Evolutionary conservation across 2,888 invertebrate genomes (phyloP), one percentile per base, ranked within the genome.

Genomic region (Oligia fasciuncula): DNA sequence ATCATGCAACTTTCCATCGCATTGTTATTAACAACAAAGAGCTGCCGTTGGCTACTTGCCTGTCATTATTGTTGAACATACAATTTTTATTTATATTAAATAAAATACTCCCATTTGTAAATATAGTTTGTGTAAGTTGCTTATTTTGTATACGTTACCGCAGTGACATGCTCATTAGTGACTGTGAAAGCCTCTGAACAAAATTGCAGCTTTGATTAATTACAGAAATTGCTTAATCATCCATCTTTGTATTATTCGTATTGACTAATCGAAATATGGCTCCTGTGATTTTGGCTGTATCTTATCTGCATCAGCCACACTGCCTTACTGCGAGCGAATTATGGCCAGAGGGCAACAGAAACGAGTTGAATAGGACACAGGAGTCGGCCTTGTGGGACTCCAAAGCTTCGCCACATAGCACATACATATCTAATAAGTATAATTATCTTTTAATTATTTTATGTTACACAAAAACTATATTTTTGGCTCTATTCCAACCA

Each of bases 1-100:
- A 66, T 62, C 49, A 65, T 60, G 54, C 70, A 75, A 76, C 66
- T 85, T 85, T 81, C 81, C 60, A 75, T 13, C 14, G 17, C 40
- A 75, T 68, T 63, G 77, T 40, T 60, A 71, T 72, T 63, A 62
- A 66, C 49, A 71, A 68, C 49, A 71, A 68, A 74, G 69, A 69
- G 51, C 46, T 62, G 60, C 43, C 29, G 40, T 49, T 79, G 29
- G 43, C n/a, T 68, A 74, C 40, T 51, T 70, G 43, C 9, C 62
- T 72, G 57, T 57, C 68, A 73, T 62, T 66, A 46, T 54, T 19
- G 29, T 35, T 73, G 19, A 62, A 57, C 40, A 68, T 43, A 23
- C 29, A 17, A 19, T 63, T 63, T 46, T 57, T 40, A 78, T 72
- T 78, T 63, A 57, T 17, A 51, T 63, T 70, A 17, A 70, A 54